Evolutionary conservation across 64 coral and sea anemone species (phyloP), one percentile per base, ranked within the genome.

Genomic region (Actinia equina): DNA sequence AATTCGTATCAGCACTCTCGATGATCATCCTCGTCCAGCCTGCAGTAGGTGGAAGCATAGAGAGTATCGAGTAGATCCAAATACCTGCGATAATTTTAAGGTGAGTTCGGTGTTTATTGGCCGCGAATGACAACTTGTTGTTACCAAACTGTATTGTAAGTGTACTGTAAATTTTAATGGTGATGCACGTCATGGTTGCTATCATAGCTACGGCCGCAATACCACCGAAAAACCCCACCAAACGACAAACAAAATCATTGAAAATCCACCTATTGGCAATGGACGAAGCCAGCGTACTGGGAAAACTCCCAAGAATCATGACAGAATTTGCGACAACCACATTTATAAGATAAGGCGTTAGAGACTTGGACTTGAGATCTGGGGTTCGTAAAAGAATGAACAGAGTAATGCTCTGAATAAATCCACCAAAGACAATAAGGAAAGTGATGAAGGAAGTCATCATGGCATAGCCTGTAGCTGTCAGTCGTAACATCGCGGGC

Each of bases 301-400:
- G 83, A 53, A 85, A 85, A 61, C 83, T 85, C 5, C 83, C 83
- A 54, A 85, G 11, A 13, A 85, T 85, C 83, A 85, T 85, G 83
- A 85, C 52, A 17, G 55, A 52, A 45, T 85, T 85, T 44, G 83
- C 83, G 17, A 54, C 83, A 22, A 85, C 83, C 11, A 85, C 59
- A 25, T 85, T 85, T 19, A 85, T 60, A 42, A 85, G 55, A 85
- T 85, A 85, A 20, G 83, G 83, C 5, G 83, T 85, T 42, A 85
- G 17, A 53, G 53, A 60, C 41, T 85, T 85, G 52, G 52, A 17
- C 59, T 85, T 58, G 52, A 60, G 52, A 17, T 85, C 56, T 22
- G 43, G 17, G 2, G 52, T 42, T 85, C 59, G 52, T 12, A 85
- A 19, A 8, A 85, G 56, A 15, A 85, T 42, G 15, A 62, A 17